phyloP scores from a whole-genome alignment of 2,888 invertebrate genomes.

The Exephanes ischioxanthus region DNA sequence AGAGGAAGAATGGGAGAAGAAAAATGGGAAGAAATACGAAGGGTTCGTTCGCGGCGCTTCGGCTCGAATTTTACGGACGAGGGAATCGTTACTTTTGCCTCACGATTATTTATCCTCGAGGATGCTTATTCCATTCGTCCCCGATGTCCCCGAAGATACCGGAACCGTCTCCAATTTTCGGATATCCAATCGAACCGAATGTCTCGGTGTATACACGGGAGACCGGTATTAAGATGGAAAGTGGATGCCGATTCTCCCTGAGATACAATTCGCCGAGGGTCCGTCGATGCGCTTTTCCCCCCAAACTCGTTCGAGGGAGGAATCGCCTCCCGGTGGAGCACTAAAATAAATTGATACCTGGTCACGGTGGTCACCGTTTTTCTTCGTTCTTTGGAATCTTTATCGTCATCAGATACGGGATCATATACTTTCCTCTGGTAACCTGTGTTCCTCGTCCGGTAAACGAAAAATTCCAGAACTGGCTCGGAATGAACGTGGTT shows the following conservation, averaged over 20 bases:
- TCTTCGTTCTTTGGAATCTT: conserved; percentile 11
- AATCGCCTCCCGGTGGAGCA: not conserved
- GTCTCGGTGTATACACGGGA: conserved; percentile 7
- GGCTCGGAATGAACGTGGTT: not conserved
- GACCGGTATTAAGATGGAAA: conserved; percentile 7
- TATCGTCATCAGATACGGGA: not conserved
- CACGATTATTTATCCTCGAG: not conserved
- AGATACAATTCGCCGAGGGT: not conserved
- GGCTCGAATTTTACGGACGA: not conserved
- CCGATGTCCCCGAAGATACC: not conserved
- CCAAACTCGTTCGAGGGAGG: not conserved
- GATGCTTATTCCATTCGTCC: not conserved
- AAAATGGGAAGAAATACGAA: not conserved
- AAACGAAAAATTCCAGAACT: not conserved
- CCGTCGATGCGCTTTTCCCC: not conserved
- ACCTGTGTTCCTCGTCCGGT: not conserved
- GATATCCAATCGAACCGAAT: conserved; percentile 4
- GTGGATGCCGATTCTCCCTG: not conserved
- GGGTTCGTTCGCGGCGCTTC: not conserved
- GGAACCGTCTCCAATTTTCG: not conserved
- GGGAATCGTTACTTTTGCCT: not conserved
- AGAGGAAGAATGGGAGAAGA: conserved; percentile 40
- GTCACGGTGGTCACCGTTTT: conserved; percentile 6
- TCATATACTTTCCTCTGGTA: not conserved
- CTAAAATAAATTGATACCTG: conserved; percentile 21